A percentile compares a stretch with the other conserved stretches of the same genome.
Evolutionary conservation across 2,113 vertebrate species (phyloP).

Genomic region (Clarias magur): DNA sequence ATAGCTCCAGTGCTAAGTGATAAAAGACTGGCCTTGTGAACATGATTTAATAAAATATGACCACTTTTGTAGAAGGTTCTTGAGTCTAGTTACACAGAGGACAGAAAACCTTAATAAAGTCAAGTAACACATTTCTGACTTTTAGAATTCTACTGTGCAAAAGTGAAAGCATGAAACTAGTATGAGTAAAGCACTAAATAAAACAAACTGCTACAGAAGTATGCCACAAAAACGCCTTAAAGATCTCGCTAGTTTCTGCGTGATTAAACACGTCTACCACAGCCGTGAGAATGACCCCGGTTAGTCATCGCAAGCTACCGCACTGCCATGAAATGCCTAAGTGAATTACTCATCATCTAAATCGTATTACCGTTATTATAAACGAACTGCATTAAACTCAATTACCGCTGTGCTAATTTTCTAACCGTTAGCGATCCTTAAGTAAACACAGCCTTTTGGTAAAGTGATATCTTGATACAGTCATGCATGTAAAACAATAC

Average conservation of each 20-base stretch:
- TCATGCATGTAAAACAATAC: conserved; percentile 4
- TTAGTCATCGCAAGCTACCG: neutral
- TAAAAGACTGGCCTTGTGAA: neutral
- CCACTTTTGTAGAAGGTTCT: neutral
- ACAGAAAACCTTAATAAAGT: neutral
- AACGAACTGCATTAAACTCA: neutral
- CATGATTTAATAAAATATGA: neutral
- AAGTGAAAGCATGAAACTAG: neutral
- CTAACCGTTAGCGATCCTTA: neutral
- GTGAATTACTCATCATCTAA: conserved; percentile 8
- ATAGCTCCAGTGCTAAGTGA: neutral
- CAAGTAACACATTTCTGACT: neutral
- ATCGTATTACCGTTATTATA: neutral
- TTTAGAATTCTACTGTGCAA: neutral
- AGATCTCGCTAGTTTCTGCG: neutral
- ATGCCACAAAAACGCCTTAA: neutral
- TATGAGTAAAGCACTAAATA: neutral
- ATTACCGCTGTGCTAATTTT: neutral
- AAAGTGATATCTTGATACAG: neutral
- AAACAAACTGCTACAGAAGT: neutral
- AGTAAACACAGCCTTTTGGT: neutral
- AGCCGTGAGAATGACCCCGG: neutral
- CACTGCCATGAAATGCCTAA: neutral
- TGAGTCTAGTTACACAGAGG: neutral
- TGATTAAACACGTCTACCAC: neutral